Evolutionary conservation across 2,888 invertebrate species (phyloP).

Genomic region (Nemotelus pantherinus): DNA sequence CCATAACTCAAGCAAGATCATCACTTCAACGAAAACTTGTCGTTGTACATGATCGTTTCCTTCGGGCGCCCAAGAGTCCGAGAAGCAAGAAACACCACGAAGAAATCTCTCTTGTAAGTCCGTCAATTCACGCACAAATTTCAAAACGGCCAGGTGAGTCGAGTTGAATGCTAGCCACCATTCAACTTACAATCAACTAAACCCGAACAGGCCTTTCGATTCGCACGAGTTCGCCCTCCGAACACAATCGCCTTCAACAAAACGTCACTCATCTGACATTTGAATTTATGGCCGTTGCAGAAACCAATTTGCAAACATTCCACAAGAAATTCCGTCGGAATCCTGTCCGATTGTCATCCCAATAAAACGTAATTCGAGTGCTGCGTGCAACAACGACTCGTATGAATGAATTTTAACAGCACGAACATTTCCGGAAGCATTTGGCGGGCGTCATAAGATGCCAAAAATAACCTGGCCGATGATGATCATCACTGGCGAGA

Average conservation of each 20-base stretch:
- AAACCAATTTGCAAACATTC: background rate
- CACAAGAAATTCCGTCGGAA: background rate
- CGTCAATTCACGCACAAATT: slow-evolving; percentile 20
- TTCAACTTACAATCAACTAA: slow-evolving; percentile 24
- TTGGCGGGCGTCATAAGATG: slow-evolving; percentile 23
- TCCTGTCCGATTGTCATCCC: background rate
- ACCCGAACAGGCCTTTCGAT: slow-evolving; percentile 31
- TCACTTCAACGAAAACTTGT: too few species aligned
- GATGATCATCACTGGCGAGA: background rate
- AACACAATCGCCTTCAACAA: slow-evolving; percentile 6
- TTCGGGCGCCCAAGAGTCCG: too few species aligned
- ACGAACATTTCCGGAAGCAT: background rate
- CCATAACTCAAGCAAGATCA: too few species aligned
- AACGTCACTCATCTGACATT: slow-evolving; percentile 43
- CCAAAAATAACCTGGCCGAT: slow-evolving; percentile 26
- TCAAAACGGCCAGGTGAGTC: slow-evolving; percentile 35
- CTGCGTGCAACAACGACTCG: too few species aligned
- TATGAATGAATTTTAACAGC: background rate
- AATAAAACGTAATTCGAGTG: too few species aligned
- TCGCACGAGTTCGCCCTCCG: background rate
- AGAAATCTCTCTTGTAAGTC: background rate
- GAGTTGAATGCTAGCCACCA: background rate
- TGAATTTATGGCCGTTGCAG: slow-evolving; percentile 45
- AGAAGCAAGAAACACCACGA: too few species aligned
- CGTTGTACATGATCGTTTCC: too few species aligned